Conservation (phyloP, 2,888 invertebrate genomes). For the Pollenia labialis region DNA sequence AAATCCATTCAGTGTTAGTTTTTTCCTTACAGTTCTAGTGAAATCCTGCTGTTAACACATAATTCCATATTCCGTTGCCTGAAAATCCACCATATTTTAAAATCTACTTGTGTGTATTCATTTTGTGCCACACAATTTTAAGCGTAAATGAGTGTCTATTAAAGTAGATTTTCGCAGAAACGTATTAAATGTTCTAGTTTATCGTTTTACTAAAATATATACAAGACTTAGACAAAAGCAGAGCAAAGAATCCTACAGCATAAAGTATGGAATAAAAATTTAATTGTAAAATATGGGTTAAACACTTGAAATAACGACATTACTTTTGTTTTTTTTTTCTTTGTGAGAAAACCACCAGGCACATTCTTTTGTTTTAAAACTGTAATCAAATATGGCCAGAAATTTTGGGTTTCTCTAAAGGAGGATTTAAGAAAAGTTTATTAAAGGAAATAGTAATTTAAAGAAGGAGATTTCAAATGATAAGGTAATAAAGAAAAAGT, state of each 20-base stretch:
- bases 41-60: conserved; percentile 69
- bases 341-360: neutral
- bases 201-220: conserved; percentile 22
- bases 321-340: neutral
- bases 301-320: conserved; percentile 51
- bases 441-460: neutral
- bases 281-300: conserved; percentile 62
- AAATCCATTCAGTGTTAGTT: conserved; percentile 39
- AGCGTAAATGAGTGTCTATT: conserved; percentile 68
- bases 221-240: neutral
- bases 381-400: neutral
- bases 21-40: neutral
- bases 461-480: neutral
- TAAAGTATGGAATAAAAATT: conserved; percentile 42
- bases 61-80: conserved; percentile 63
- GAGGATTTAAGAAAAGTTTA: too few relatives aligned
- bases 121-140: conserved; percentile 54
- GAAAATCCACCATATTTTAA: conserved; percentile 49
- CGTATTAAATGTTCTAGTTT: conserved; percentile 65
- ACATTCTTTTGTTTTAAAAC: neutral
- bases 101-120: conserved; percentile 24
- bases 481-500: too few relatives aligned
- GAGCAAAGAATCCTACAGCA: conserved; percentile 5
- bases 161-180: conserved; percentile 61
- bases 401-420: too few relatives aligned